Conservation (phyloP, 2,113 vertebrate species). For the Dromiciops gliroides region DNA sequence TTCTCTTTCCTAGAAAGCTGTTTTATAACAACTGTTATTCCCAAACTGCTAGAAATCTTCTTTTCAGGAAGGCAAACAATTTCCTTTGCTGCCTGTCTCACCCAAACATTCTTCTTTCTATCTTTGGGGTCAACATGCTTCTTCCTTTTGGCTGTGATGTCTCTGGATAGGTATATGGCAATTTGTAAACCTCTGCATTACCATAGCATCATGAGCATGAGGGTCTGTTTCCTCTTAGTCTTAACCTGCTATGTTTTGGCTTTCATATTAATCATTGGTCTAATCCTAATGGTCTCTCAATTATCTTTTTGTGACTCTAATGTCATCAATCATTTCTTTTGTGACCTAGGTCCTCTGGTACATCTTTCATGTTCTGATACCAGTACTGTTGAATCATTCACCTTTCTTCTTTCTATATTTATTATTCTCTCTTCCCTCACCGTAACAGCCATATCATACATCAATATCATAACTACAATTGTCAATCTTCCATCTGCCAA, state of each 20-base stretch:
- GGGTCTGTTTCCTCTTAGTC: not conserved
- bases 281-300: not conserved
- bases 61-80: conserved; percentile 3
- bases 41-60: not conserved
- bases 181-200: conserved; percentile 60
- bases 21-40: not conserved
- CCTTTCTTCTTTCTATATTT: not conserved
- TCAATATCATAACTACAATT: not conserved
- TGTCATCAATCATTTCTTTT: not conserved
- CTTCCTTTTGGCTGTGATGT: conserved; percentile 1
- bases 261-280: not conserved
- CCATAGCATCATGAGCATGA: conserved; percentile 34
- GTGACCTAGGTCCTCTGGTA: conserved; percentile 1
- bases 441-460: not conserved
- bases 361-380: conserved; percentile 23
- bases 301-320: conserved; percentile 1
- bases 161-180: not conserved
- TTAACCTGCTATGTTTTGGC: not conserved
- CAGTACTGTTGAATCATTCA: not conserved
- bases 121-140: not conserved
- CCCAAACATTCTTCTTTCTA: not conserved
- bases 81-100: not conserved
- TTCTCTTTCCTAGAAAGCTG: conserved; percentile 10
- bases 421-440: not conserved
- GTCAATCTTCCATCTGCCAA: not conserved